These are phyloP conservation scores for Psittacula echo DNA, from an alignment of 2,797 vertebrate species.

Conservation along the genomic window DNA sequence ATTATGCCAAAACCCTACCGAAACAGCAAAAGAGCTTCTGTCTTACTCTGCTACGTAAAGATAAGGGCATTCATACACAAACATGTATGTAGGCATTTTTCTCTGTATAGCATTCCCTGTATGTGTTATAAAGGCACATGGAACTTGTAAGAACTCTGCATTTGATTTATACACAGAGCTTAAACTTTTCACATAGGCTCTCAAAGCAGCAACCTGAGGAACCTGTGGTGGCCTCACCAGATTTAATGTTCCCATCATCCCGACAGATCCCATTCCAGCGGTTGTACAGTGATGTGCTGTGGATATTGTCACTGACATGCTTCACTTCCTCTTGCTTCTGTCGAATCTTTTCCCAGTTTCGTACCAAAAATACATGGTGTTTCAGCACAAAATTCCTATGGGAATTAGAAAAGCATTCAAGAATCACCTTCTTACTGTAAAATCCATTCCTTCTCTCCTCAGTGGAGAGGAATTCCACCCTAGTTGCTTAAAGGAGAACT, in stretches of 20 bases:
- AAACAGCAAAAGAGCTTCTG: neutral
- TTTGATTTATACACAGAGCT: neutral
- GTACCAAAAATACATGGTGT: constrained; percentile 92
- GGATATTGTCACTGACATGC: constrained; percentile 84
- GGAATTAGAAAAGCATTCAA: neutral
- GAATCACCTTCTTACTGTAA: neutral
- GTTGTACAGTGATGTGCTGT: constrained; percentile 85
- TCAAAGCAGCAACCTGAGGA: neutral
- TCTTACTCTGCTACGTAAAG: neutral
- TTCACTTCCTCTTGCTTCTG: constrained; percentile 95
- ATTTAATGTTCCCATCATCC: constrained; percentile 97
- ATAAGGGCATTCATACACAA: neutral
- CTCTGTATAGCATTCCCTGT: neutral
- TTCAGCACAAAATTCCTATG: constrained; percentile 95
- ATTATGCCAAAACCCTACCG: neutral
- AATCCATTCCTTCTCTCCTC: neutral
- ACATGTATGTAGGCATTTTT: neutral
- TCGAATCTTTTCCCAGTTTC: constrained; percentile 97
- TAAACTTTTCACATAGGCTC: neutral
- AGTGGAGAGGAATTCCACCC: neutral
- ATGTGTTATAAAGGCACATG: neutral
- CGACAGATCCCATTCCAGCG: constrained; percentile 95
- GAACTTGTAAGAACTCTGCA: neutral
- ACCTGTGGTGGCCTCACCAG: constrained; percentile 76
- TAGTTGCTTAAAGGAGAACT: neutral